Percentiles rank a stretch among this genome's conserved stretches.
phyloP scores from a whole-genome alignment of 2,113 vertebrate species.

The Manacus vitellinus region DNA sequence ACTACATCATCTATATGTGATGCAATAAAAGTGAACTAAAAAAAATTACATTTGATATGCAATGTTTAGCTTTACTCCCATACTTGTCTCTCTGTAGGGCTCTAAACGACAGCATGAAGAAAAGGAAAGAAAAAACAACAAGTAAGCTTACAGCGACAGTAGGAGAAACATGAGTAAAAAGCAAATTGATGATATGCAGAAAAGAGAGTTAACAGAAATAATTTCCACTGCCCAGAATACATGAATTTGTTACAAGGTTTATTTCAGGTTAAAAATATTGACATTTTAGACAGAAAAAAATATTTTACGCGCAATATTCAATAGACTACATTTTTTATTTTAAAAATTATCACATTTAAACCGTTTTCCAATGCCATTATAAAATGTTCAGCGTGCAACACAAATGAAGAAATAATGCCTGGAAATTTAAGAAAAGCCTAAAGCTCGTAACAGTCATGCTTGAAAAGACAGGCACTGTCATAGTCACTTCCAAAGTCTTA shows the following conservation, averaged over 20 bases:
- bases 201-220: constrained; percentile 82
- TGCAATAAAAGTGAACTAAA: constrained; percentile 94
- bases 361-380: constrained; percentile 51
- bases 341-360: constrained; percentile 38
- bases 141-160: constrained; percentile 95
- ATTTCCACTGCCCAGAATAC: constrained; percentile 78
- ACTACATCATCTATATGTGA: constrained; percentile 84
- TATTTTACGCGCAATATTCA: constrained; percentile 57
- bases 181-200: constrained; percentile 87
- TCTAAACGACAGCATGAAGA: constrained; percentile 99
- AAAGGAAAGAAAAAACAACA: constrained; percentile 95
- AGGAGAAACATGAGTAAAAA: constrained; percentile 86
- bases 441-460: constrained; percentile 23
- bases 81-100: constrained; percentile 99
- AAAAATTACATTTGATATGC: constrained; percentile 99
- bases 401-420: constrained; percentile 47
- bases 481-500: constrained; percentile 9
- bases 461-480: constrained; percentile 30
- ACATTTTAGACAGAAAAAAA: constrained; percentile 74
- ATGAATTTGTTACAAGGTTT: constrained; percentile 77
- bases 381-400: constrained; percentile 55
- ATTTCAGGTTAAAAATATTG: constrained; percentile 73
- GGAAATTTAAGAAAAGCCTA: constrained; percentile 37
- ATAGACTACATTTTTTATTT: constrained; percentile 42
- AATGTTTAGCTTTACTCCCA: constrained; percentile 99